phyloP scores from a whole-genome alignment of 2,797 vertebrate species.

The Peromyscus attwateri region DNA sequence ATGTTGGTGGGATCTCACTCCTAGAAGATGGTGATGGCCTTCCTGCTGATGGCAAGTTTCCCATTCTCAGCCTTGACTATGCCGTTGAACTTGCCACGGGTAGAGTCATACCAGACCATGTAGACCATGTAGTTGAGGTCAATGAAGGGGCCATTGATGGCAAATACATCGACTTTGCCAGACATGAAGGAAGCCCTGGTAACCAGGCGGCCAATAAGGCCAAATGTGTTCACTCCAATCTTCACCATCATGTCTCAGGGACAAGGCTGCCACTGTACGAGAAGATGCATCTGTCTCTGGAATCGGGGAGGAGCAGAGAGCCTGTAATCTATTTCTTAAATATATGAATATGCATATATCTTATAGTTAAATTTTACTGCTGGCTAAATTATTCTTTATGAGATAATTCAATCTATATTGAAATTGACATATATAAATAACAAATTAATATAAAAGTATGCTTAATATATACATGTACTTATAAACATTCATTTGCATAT shows the following conservation, averaged over 20 bases:
- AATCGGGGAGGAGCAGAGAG: neutral
- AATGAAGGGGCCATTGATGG: neutral
- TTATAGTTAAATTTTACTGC: slow-evolving; percentile 9
- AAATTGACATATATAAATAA: slow-evolving; percentile 68
- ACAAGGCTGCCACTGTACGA: neutral
- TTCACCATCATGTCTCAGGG: neutral
- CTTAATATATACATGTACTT: neutral
- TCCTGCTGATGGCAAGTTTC: too few relatives aligned
- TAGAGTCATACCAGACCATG: neutral
- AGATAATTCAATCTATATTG: slow-evolving; percentile 50
- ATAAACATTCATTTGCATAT: slow-evolving; percentile 62
- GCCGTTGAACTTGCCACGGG: neutral
- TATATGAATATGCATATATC: neutral
- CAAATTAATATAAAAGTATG: slow-evolving; percentile 57
- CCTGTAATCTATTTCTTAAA: slow-evolving; percentile 25
- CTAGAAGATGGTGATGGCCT: too few relatives aligned
- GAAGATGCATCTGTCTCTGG: neutral
- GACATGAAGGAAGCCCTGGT: neutral
- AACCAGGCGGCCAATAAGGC: neutral
- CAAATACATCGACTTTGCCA: neutral
- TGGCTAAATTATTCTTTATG: slow-evolving; percentile 55
- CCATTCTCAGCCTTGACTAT: neutral
- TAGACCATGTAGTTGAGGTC: neutral
- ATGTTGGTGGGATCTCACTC: too few relatives aligned
- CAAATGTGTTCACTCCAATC: neutral